Evolutionary conservation across 2,113 vertebrate species (phyloP).

Genomic region (Blennius ocellaris): DNA sequence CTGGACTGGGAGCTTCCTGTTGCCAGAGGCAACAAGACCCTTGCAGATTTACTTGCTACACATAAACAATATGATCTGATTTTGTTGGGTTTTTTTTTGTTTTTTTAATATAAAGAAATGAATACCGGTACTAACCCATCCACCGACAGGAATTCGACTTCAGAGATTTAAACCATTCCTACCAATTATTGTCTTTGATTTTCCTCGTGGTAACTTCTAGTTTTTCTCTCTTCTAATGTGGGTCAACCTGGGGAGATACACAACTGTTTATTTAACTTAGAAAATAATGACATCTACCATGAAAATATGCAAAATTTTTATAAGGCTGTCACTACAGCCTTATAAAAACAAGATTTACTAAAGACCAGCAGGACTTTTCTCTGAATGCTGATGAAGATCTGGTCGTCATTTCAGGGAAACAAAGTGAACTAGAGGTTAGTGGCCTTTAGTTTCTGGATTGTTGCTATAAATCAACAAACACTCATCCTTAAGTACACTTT

Average conservation of each 20-base stretch:
- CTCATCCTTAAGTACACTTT: too few relatives aligned
- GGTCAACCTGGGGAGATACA: neutral
- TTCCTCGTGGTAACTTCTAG: constrained; percentile 59
- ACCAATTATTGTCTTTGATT: constrained; percentile 83
- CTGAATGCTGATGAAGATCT: constrained; percentile 65
- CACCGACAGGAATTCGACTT: constrained; percentile 74
- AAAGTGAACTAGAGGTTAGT: constrained; percentile 69
- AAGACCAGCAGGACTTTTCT: constrained; percentile 77
- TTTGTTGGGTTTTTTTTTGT: neutral
- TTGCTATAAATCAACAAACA: neutral
- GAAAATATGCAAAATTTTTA: neutral
- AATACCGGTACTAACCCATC: constrained; percentile 9
- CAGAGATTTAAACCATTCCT: constrained; percentile 80
- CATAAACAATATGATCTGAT: neutral
- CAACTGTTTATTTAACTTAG: neutral
- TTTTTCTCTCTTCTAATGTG: neutral
- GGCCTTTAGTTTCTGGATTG: neutral
- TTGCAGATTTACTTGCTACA: too few relatives aligned
- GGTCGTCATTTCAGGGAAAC: constrained; percentile 51
- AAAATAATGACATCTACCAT: neutral
- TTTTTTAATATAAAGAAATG: constrained; percentile 1
- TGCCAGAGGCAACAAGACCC: constrained; percentile 25
- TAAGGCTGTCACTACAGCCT: constrained; percentile 75
- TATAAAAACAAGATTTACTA: constrained; percentile 84
- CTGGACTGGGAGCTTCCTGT: constrained; percentile 9